These are phyloP conservation scores for Silurus aristotelis DNA, from an alignment of 2,797 vertebrate genomes.

Conservation along the genomic window DNA sequence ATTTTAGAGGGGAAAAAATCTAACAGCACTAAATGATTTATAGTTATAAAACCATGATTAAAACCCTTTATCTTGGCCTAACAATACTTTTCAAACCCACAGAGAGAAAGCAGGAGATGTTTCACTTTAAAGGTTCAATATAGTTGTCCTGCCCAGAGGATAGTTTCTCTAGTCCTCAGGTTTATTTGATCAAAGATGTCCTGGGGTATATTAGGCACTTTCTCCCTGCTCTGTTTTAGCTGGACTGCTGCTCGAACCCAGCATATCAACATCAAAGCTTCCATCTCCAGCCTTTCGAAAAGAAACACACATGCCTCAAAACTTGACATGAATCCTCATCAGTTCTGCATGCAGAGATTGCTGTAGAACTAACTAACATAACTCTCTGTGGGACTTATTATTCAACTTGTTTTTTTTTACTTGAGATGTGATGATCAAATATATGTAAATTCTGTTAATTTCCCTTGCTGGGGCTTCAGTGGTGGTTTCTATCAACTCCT, in stretches of 20 bases:
- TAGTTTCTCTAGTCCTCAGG: slow-evolving; percentile 40
- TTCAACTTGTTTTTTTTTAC: slow-evolving; percentile 59
- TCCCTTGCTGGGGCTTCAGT: slow-evolving; percentile 35
- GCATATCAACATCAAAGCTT: slow-evolving; percentile 56
- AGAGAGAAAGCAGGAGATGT: slow-evolving; percentile 27
- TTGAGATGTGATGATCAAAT: slow-evolving; percentile 59
- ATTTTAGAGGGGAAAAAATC: neutral
- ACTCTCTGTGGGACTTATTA: slow-evolving; percentile 62
- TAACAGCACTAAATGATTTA: slow-evolving; percentile 15
- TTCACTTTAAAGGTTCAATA: slow-evolving; percentile 42
- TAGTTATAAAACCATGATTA: slow-evolving; percentile 20
- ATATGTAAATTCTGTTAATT: slow-evolving; percentile 48
- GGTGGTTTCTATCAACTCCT: slow-evolving; percentile 25
- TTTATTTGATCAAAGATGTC: slow-evolving; percentile 54
- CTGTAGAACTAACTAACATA: slow-evolving; percentile 54
- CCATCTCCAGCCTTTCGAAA: slow-evolving; percentile 45
- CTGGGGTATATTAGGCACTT: slow-evolving; percentile 43
- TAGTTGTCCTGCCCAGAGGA: slow-evolving; percentile 37
- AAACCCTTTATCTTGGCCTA: slow-evolving; percentile 33
- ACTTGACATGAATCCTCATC: slow-evolving; percentile 56
- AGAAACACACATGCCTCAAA: slow-evolving; percentile 49
- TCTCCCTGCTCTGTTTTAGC: slow-evolving; percentile 47
- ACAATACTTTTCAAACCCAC: slow-evolving; percentile 22
- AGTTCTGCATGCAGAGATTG: slow-evolving; percentile 53
- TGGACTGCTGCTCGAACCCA: slow-evolving; percentile 45